phyloP scores from a whole-genome alignment of 1,140 invertebrate species.

The Phenacoccus solenopsis region DNA sequence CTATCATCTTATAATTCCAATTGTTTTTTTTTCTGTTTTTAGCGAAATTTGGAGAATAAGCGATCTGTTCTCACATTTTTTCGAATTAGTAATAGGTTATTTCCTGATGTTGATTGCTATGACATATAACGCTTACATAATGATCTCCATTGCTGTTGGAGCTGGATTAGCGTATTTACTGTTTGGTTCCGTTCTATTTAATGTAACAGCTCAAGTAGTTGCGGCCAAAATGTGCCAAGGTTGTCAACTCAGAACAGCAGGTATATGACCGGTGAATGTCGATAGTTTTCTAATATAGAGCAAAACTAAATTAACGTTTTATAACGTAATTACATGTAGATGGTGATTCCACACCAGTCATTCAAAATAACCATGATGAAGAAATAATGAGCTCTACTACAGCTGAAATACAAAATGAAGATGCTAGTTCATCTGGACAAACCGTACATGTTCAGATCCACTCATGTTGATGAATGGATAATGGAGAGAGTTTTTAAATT shows the following conservation, averaged over 20 bases:
- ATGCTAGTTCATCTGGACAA: not conserved
- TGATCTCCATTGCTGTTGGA: not conserved
- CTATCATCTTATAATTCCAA: not conserved
- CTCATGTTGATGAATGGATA: not conserved
- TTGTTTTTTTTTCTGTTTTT: not conserved
- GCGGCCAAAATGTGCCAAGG: not conserved
- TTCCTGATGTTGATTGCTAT: not conserved
- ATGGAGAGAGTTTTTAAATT: too few relatives aligned
- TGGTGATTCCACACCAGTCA: not conserved
- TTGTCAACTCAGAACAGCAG: not conserved
- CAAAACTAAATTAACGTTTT: too few relatives aligned
- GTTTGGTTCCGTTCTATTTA: slow-evolving; percentile 7
- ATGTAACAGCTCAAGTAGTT: slow-evolving; percentile 4
- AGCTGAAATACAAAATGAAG: not conserved
- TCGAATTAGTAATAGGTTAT: not conserved
- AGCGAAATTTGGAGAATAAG: slow-evolving; percentile 11
- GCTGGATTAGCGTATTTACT: not conserved
- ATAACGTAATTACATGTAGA: not conserved
- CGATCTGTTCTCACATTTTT: slow-evolving; percentile 1
- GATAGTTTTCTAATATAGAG: too few relatives aligned
- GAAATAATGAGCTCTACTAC: not conserved
- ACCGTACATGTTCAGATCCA: not conserved
- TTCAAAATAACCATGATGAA: not conserved
- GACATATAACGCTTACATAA: not conserved
- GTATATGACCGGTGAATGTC: not conserved